phyloP scores from a whole-genome alignment of 2,797 vertebrate genomes.

The Darevskia nairensis region DNA sequence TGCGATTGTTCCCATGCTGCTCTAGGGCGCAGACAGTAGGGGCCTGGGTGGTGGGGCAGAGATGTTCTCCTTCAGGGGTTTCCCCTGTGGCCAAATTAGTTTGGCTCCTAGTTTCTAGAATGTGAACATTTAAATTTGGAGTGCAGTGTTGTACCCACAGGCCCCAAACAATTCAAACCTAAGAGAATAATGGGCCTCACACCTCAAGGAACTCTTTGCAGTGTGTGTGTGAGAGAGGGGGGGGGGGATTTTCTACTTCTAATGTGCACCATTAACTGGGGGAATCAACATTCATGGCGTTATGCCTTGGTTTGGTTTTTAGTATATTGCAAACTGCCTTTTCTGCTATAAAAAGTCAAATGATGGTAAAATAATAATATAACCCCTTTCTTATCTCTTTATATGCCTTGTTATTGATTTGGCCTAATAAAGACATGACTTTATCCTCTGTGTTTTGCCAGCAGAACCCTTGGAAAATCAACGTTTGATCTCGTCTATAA shows the following conservation, averaged over 20 bases:
- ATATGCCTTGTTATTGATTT: conserved; percentile 5
- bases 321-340: neutral
- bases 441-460: neutral
- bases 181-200: neutral
- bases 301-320: neutral
- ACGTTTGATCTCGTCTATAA: neutral
- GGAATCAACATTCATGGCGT: neutral
- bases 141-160: neutral
- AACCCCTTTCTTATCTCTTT: neutral
- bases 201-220: neutral
- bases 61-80: too few species aligned
- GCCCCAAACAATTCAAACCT: neutral
- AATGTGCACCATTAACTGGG: neutral
- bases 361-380: neutral
- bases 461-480: neutral
- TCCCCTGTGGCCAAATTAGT: neutral
- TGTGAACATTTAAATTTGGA: neutral
- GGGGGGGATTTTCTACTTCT: neutral
- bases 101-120: neutral
- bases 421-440: neutral
- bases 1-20: neutral
- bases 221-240: neutral
- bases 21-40: neutral
- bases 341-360: neutral
- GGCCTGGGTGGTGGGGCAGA: too few species aligned